phyloP scores from a whole-genome alignment of 2,888 invertebrate genomes.

The Saturnia pavonia region DNA sequence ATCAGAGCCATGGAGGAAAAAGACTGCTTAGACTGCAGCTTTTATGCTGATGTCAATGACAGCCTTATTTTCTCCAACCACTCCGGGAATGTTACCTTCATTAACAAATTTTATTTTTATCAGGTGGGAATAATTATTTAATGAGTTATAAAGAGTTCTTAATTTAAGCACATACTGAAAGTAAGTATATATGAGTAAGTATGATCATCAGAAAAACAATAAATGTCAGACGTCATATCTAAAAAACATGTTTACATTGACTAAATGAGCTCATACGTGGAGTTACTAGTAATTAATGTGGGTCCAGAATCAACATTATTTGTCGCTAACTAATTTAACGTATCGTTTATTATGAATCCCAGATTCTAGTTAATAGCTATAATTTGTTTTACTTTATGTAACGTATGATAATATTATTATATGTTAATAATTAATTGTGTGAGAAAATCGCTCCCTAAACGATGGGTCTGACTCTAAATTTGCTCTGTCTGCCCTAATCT shows the following conservation, averaged over 20 bases:
- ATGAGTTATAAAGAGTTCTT: not conserved
- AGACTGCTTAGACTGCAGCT: constrained; percentile 61
- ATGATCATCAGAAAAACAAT: not conserved
- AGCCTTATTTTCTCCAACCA: constrained; percentile 45
- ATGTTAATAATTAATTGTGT: constrained; percentile 44
- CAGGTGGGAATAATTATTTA: constrained; percentile 58
- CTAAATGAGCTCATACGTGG: not conserved
- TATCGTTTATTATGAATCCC: not conserved
- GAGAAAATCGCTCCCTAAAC: constrained; percentile 47
- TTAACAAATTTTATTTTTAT: constrained; percentile 81
- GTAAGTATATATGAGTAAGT: not conserved
- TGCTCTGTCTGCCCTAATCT: constrained; percentile 49
- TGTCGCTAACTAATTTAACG: not conserved
- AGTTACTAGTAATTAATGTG: not conserved
- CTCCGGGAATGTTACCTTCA: constrained; percentile 61
- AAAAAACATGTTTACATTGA: too few relatives aligned
- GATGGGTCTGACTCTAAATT: constrained; percentile 63
- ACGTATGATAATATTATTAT: not conserved
- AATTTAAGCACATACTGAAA: not conserved
- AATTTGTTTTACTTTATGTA: not conserved
- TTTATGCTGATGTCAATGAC: constrained; percentile 51
- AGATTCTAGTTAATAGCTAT: not conserved
- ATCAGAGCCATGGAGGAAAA: constrained; percentile 57
- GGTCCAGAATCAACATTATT: not conserved
- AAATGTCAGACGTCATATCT: not conserved